Evolutionary conservation across 2,888 invertebrate genomes (phyloP).

Genomic region (Lasioglossum malachurum): DNA sequence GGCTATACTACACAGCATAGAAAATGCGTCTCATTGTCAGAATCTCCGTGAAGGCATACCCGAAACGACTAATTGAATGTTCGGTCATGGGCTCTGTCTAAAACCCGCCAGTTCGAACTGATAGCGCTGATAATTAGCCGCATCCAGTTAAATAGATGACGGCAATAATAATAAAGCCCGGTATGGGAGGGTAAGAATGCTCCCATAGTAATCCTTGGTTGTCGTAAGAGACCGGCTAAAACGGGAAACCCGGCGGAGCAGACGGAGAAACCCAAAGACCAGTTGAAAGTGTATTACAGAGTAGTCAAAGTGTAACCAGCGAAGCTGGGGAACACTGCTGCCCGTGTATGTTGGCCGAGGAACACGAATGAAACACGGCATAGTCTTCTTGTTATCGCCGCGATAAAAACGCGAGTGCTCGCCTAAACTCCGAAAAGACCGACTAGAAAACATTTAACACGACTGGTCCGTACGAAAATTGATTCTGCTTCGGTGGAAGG

Average conservation of each 20-base stretch:
- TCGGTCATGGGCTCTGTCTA: background rate
- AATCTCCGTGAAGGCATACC: background rate
- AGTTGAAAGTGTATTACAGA: constrained; percentile 17
- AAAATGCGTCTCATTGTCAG: background rate
- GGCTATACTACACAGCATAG: background rate
- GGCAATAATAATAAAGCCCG: constrained; percentile 11
- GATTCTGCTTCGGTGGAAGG: background rate
- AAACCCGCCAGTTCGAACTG: constrained; percentile 10
- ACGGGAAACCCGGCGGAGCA: constrained; percentile 5
- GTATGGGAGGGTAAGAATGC: constrained; percentile 16
- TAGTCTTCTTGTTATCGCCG: background rate
- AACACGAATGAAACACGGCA: constrained; percentile 1
- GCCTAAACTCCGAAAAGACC: background rate
- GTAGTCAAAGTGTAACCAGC: constrained; percentile 3
- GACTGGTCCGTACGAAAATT: background rate
- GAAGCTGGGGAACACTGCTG: background rate
- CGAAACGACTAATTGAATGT: constrained; percentile 15
- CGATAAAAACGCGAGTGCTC: background rate
- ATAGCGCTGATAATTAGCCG: constrained; percentile 13
- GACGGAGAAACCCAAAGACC: constrained; percentile 15
- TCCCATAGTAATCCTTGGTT: constrained; percentile 14
- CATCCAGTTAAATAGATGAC: constrained; percentile 16
- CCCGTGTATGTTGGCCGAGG: background rate
- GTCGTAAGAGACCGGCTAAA: constrained; percentile 14
- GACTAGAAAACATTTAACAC: background rate